Percentiles rank a stretch among this genome's conserved stretches.
These are phyloP conservation scores for Empis stercorea DNA, from an alignment of 2,888 invertebrate genomes.

Conservation along the genomic window DNA sequence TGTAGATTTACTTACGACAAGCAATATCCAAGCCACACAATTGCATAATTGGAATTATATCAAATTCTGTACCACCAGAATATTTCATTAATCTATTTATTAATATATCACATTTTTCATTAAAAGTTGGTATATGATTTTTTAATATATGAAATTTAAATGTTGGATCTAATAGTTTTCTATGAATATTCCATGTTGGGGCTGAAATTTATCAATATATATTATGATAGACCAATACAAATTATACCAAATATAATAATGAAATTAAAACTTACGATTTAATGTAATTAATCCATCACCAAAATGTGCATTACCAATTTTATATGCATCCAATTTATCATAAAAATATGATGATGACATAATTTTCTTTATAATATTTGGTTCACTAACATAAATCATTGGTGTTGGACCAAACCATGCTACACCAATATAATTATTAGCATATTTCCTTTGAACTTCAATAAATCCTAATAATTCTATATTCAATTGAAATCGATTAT, in stretches of 20 bases:
- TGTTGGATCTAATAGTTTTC: background rate
- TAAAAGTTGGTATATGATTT: background rate
- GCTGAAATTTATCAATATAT: background rate
- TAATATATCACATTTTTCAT: background rate
- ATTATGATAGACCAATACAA: background rate
- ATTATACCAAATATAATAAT: too few species aligned
- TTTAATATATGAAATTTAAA: background rate
- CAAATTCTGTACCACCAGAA: background rate
- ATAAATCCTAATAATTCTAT: too few species aligned
- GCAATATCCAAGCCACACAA: background rate
- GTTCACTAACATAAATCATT: constrained; percentile 28
- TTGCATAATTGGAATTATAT: background rate
- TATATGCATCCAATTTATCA: constrained; percentile 29
- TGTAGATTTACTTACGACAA: background rate
- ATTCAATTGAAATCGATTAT: too few species aligned
- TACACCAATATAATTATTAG: constrained; percentile 13
- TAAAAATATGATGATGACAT: constrained; percentile 29
- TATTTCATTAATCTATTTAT: background rate
- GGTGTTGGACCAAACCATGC: constrained; percentile 30
- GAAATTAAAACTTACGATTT: constrained; percentile 20
- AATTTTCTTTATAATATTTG: constrained; percentile 26
- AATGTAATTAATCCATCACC: constrained; percentile 32
- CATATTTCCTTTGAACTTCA: too few species aligned
- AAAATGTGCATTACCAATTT: constrained; percentile 26
- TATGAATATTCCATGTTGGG: background rate